phyloP scores from a whole-genome alignment of 2,888 invertebrate genomes.

The Andrena trimmerana region DNA sequence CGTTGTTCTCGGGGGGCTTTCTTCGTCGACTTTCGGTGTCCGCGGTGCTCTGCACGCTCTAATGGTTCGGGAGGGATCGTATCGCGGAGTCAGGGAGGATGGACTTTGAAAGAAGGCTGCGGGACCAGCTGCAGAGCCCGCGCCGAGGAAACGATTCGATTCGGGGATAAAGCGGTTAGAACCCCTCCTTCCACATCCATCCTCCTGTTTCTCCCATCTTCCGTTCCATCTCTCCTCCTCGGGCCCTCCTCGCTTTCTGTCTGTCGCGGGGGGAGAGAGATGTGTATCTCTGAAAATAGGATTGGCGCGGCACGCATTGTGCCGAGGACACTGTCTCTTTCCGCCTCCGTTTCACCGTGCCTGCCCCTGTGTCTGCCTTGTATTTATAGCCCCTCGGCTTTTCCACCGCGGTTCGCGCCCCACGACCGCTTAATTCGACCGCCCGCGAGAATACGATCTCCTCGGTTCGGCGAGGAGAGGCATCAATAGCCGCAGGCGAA shows the following conservation, averaged over 20 bases:
- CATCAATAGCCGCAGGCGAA: slow-evolving; percentile 52
- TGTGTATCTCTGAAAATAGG: slow-evolving; percentile 84
- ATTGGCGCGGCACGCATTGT: slow-evolving; percentile 78
- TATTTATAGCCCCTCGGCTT: slow-evolving; percentile 73
- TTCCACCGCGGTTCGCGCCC: slow-evolving; percentile 69
- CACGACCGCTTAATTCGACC: slow-evolving; percentile 73
- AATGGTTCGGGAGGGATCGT: slow-evolving; percentile 52
- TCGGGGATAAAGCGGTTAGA: slow-evolving; percentile 78
- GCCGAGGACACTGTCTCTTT: slow-evolving; percentile 65
- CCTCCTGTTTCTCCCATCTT: slow-evolving; percentile 34
- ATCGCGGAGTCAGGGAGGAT: slow-evolving; percentile 48
- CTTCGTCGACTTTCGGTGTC: background rate
- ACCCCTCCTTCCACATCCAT: slow-evolving; percentile 44
- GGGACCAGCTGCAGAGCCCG: slow-evolving; percentile 75
- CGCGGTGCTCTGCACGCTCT: slow-evolving; percentile 46
- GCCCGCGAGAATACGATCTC: slow-evolving; percentile 66
- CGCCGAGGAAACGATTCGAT: slow-evolving; percentile 72
- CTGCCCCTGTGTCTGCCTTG: slow-evolving; percentile 54
- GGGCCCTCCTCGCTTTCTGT: slow-evolving; percentile 24
- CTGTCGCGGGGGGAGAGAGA: slow-evolving; percentile 67
- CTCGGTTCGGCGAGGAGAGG: slow-evolving; percentile 1
- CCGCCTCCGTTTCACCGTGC: slow-evolving; percentile 52
- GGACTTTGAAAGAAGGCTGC: slow-evolving; percentile 67
- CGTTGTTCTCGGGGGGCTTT: too few relatives aligned
- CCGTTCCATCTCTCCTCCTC: background rate